Percentiles rank a stretch among this genome's conserved stretches.
Evolutionary conservation across 2,888 invertebrate species (phyloP).

Genomic region (Chloroclysta siterata): DNA sequence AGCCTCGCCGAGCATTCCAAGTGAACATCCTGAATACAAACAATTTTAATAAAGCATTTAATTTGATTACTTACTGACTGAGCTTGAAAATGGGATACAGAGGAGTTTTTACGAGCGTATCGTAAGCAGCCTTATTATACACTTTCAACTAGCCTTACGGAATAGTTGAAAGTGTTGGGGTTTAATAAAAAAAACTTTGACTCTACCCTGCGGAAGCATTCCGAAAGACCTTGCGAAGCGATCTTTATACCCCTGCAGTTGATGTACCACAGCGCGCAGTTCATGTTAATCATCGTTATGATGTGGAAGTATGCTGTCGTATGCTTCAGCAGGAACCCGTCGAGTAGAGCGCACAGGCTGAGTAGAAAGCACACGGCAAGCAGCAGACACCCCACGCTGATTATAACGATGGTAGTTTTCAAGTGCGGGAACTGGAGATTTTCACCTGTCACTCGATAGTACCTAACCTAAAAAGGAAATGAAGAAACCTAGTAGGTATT

Average conservation of each 20-base stretch:
- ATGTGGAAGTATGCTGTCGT: conserved; percentile 87
- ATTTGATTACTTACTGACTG: too few species aligned
- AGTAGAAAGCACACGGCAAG: conserved; percentile 86
- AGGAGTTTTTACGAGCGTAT: not conserved
- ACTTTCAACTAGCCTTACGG: too few species aligned
- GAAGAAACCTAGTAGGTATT: not conserved
- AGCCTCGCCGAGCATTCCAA: conserved; percentile 82
- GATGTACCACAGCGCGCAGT: conserved; percentile 89
- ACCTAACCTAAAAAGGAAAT: conserved; percentile 69
- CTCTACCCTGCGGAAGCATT: conserved; percentile 78
- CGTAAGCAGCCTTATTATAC: too few species aligned
- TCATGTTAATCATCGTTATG: conserved; percentile 90
- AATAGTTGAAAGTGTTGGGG: too few species aligned
- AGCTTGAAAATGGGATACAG: not conserved
- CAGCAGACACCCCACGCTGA: conserved; percentile 86
- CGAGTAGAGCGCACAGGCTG: conserved; percentile 85
- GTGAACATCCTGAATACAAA: conserved; percentile 78
- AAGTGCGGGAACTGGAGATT: conserved; percentile 86
- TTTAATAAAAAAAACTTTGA: not conserved
- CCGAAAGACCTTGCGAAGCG: conserved; percentile 84
- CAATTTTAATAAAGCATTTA: not conserved
- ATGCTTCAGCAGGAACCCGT: conserved; percentile 87
- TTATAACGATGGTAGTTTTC: conserved; percentile 85
- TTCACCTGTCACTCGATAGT: conserved; percentile 85
- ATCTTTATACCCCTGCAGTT: conserved; percentile 88